phyloP scores from a whole-genome alignment of 2,113 vertebrate species.

The Gorilla gorilla region DNA sequence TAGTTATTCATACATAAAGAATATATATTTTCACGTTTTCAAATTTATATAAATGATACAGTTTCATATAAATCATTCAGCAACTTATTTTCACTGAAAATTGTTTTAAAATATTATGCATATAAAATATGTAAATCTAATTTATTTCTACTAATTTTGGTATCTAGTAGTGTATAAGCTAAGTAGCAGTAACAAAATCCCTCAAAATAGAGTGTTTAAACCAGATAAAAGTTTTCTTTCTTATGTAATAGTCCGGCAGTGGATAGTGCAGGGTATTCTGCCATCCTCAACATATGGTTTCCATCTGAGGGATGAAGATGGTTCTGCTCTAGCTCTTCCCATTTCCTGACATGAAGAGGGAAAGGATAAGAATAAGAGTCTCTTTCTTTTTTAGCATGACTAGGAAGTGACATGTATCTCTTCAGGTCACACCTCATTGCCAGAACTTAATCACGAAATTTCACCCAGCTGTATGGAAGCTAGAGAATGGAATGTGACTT shows the following conservation, averaged over 20 bases:
- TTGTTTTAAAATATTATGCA: background rate
- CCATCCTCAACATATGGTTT: background rate
- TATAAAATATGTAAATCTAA: constrained; percentile 24
- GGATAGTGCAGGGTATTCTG: background rate
- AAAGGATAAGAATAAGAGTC: background rate
- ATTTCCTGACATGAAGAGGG: background rate
- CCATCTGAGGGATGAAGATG: background rate
- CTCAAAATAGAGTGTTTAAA: background rate
- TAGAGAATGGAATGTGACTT: background rate
- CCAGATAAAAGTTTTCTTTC: background rate
- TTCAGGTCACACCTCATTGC: background rate
- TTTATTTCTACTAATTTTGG: background rate
- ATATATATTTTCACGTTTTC: background rate
- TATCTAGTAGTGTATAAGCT: background rate
- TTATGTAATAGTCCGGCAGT: background rate
- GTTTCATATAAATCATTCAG: background rate
- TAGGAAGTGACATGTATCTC: background rate
- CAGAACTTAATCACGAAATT: background rate
- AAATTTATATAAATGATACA: background rate
- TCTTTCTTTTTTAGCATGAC: background rate
- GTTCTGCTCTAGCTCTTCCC: background rate
- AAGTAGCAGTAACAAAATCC: background rate
- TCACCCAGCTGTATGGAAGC: background rate
- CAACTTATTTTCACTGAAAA: background rate
- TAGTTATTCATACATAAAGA: background rate